These are phyloP conservation scores for Bombyx mori DNA, from an alignment of 1,140 invertebrate species.

Conservation along the genomic window DNA sequence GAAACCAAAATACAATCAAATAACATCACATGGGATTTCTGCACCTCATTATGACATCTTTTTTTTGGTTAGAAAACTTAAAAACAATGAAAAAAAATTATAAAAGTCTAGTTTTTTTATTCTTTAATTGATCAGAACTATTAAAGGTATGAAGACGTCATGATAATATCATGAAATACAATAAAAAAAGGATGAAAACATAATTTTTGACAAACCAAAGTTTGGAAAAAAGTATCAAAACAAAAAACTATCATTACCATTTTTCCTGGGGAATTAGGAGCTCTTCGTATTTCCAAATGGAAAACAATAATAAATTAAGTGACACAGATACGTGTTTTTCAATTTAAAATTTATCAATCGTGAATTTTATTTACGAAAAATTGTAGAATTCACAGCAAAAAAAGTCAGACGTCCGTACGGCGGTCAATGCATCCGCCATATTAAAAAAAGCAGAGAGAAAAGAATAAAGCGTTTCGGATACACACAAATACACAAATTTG, in stretches of 20 bases:
- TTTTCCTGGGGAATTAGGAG: constrained; percentile 43
- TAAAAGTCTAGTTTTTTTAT: constrained; percentile 33
- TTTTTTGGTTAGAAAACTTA: constrained; percentile 65
- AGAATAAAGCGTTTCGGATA: constrained; percentile 39
- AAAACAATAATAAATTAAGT: constrained; percentile 11
- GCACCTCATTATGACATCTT: constrained; percentile 60
- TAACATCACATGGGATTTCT: constrained; percentile 52
- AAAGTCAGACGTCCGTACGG: constrained; percentile 58
- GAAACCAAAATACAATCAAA: constrained; percentile 36
- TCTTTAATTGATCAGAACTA: constrained; percentile 6
- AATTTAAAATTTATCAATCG: constrained; percentile 28
- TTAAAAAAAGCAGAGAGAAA: constrained; percentile 64
- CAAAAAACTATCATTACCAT: constrained; percentile 72
- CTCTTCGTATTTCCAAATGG: constrained; percentile 26
- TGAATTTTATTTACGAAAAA: constrained; percentile 25
- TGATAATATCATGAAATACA: constrained; percentile 7
- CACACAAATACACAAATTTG: constrained; percentile 1
- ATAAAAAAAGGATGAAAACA: constrained; percentile 34
- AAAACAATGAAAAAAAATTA: constrained; percentile 65
- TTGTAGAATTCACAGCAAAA: constrained; percentile 38
- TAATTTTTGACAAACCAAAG: constrained; percentile 49
- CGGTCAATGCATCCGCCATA: constrained; percentile 70
- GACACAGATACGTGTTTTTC: constrained; percentile 16
- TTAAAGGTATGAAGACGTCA: not conserved
- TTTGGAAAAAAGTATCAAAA: constrained; percentile 69